phyloP scores from a whole-genome alignment of 2,888 invertebrate species.

The Plusia festucae region DNA sequence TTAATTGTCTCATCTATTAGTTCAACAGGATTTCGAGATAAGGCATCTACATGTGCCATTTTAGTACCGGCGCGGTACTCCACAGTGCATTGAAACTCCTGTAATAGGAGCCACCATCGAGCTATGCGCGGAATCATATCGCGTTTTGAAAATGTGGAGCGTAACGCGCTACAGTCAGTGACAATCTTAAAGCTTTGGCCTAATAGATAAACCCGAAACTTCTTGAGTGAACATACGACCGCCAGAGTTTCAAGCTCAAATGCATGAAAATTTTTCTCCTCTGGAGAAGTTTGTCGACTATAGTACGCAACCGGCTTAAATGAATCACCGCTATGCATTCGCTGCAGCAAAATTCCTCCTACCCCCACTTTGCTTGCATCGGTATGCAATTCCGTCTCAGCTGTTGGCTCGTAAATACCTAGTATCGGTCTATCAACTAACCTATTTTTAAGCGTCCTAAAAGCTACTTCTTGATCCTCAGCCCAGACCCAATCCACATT shows the following conservation, averaged over 20 bases:
- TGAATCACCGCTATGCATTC: not conserved
- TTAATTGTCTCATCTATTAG: no score
- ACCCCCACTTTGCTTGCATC: not conserved
- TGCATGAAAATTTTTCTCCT: slow-evolving; percentile 46
- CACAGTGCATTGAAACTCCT: slow-evolving; percentile 22
- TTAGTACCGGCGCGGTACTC: slow-evolving; percentile 19
- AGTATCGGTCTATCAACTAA: no score
- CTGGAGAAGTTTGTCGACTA: slow-evolving; percentile 43
- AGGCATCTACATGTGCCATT: slow-evolving; percentile 28
- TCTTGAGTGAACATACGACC: slow-evolving; percentile 34
- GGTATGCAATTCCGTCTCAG: no score
- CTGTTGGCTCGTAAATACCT: no score
- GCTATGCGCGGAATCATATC: slow-evolving; percentile 40
- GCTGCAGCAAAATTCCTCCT: slow-evolving; percentile 43
- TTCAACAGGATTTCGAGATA: slow-evolving; percentile 16
- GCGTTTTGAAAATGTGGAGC: no score
- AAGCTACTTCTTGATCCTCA: no score
- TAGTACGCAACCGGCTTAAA: slow-evolving; percentile 45
- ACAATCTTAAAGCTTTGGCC: no score
- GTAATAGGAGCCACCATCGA: slow-evolving; percentile 40
- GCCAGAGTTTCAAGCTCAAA: slow-evolving; percentile 54
- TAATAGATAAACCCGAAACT: slow-evolving; percentile 43
- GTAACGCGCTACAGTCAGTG: no score
- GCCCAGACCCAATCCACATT: no score
- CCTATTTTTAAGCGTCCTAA: no score